Base-by-base conservation (phyloP, 1,140 invertebrate genomes). In the Drosophila tropicalis region DNA sequence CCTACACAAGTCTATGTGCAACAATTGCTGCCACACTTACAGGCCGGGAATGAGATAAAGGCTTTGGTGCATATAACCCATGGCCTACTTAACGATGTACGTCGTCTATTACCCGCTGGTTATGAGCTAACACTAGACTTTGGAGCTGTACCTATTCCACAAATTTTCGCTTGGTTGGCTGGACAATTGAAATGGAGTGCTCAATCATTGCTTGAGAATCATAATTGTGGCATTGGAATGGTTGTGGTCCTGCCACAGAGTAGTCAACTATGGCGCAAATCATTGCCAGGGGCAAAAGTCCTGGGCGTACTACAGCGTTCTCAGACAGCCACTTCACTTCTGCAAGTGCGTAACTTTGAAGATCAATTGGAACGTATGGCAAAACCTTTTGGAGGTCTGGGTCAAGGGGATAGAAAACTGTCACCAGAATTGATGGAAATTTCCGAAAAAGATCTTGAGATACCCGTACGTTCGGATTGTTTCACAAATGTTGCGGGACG, bases 31-130 rank as follows among this genome's bases (percentile, higher is more conserved):
- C 94, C 95, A 0, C 94, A 96, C n/a, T 92, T 99, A 39, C 94
- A 94, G 78, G 93, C 93, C 2, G 95, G 95, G 12, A 93, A 95
- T 34, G 54, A 70, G 17, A 93, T 99, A 0, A 98, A 98, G 92
- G 97, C 95, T 1, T 95, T 98, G 76, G 97, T 97, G 0, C 98
- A 99, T 81, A 98, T 99, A 57, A 99, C 97, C 5, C 98, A 98
- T 12, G 98, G 98, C 13, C 92, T 99, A 10, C 92, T 95, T 1
- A 97, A 98, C 93, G 99, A 99, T 92, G 96, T 99, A 69, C 96
- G 96, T 0, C 93, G 98, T 72, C 93, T 98, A 51, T 91, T 98
- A 70, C 96, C 96, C 0, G 77, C 93, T 1, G 89, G 93, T 2
- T 92, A 96, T 6, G 94, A 93, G 40, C 96, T 95, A 4, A 92